phyloP scores from a whole-genome alignment of 2,797 vertebrate species.

The Tamandua tetradactyla region DNA sequence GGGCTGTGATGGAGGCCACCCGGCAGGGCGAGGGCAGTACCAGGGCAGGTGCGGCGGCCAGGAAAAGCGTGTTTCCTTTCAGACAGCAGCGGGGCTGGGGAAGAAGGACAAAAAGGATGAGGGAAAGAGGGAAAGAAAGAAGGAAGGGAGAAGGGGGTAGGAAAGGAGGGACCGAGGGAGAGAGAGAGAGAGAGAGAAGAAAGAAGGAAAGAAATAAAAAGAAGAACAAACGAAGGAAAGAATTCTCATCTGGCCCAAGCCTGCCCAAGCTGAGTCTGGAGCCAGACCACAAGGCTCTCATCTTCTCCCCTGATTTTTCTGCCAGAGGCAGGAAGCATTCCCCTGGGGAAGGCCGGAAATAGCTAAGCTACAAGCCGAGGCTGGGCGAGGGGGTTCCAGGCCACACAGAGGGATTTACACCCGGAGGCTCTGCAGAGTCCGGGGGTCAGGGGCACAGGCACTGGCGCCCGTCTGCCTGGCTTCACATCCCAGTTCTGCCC shows the following conservation, averaged over 20 bases:
- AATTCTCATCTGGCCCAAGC: conserved; percentile 7
- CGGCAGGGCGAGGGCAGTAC: background rate
- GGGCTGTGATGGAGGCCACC: background rate
- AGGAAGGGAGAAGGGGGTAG: no score
- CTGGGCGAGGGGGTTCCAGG: conserved; percentile 65
- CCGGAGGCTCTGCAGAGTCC: conserved; percentile 4
- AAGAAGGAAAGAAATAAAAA: background rate
- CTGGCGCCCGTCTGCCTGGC: conserved; percentile 57
- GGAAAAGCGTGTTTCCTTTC: background rate
- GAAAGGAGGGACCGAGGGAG: no score
- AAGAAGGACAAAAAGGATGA: background rate
- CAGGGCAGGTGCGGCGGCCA: background rate
- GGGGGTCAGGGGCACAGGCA: background rate
- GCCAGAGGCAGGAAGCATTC: conserved; percentile 74
- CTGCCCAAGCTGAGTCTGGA: background rate
- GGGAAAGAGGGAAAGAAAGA: fast-evolving
- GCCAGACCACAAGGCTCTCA: conserved; percentile 77
- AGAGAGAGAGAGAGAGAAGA: no score
- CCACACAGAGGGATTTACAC: conserved; percentile 59
- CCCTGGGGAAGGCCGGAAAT: conserved; percentile 73
- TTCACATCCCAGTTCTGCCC: conserved; percentile 57
- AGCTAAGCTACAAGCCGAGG: conserved; percentile 63
- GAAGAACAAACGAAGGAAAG: background rate
- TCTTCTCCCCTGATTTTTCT: conserved; percentile 68
- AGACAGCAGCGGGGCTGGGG: background rate